Evolutionary conservation across 35 echinoderm and acorn worm species (phyloP), one percentile per base, ranked within the genome.

Genomic region (Lytechinus pictus): DNA sequence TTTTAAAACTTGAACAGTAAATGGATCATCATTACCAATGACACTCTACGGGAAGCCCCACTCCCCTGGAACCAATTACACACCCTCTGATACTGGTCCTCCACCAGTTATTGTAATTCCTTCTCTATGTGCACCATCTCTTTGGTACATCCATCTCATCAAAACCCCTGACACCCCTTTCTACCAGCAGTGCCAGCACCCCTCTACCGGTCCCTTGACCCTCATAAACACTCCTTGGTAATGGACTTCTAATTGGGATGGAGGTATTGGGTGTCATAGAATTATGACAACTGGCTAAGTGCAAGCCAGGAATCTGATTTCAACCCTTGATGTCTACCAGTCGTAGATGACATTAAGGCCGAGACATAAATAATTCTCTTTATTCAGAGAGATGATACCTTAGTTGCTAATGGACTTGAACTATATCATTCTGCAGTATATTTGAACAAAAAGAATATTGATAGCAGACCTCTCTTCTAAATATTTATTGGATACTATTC

Each of bases 201-300:
- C 88, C 28, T 90, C 92, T 44, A 54, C 52, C 9, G 1, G 54
- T 93, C 92, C 92, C 92, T 93, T 57, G 92, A 93, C 92, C 92
- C 92, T 57, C 92, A 93, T 93, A 93, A 93, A 93, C 55, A 57
- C 88, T 90, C 54, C 53, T 54, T 54, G 54, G 92, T 93, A 93
- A 93, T 93, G 92, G 92, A 93, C 54, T 27, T 93, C 54, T 93
- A 93, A 93, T 93, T 93, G 92, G 54, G 92, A 57, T 55, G n/a
- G 92, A 24, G 92, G 54, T 54, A 93, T 93, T 53, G 92, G 52
- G 92, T 93, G 55, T 93, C 92, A 54, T 54, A 27, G 92, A 93
- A 93, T 93, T 93, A 93, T 93, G 92, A 93, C 92, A 93, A 93
- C 92, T 93, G 92, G 92, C 92, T 57, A 93, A 93, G 92, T 93